phyloP scores from a whole-genome alignment of 2,888 invertebrate species.

The Diadegma fenestrale region DNA sequence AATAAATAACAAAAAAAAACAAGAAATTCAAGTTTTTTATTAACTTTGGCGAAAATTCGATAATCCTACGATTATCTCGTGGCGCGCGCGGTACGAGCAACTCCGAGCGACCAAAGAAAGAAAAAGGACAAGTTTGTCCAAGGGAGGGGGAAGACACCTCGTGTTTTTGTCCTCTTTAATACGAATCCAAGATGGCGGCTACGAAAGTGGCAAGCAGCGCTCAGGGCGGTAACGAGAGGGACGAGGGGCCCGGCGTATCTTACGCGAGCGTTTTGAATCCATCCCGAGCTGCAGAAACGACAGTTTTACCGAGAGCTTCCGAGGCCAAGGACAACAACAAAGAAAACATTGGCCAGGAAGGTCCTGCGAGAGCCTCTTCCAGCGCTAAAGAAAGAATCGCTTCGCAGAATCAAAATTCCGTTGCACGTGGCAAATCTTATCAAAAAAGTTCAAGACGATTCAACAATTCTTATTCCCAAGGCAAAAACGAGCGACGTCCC shows the following conservation, averaged over 20 bases:
- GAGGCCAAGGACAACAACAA: conserved; percentile 87
- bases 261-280: conserved; percentile 86
- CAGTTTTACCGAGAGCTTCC: conserved; percentile 89
- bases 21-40: not conserved
- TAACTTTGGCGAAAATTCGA: conserved; percentile 32
- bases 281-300: conserved; percentile 88
- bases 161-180: conserved; percentile 77
- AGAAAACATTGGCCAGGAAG: conserved; percentile 86
- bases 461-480: conserved; percentile 63
- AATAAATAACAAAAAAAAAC: not conserved
- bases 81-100: conserved; percentile 30
- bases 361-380: conserved; percentile 84
- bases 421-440: conserved; percentile 80
- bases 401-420: conserved; percentile 65
- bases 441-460: conserved; percentile 81
- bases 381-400: conserved; percentile 79
- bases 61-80: conserved; percentile 38
- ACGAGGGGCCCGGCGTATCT: conserved; percentile 83
- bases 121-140: conserved; percentile 9
- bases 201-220: conserved; percentile 85
- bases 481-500: conserved; percentile 69
- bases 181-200: conserved; percentile 83
- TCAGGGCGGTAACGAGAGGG: conserved; percentile 77
- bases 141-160: conserved; percentile 73
- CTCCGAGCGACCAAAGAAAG: conserved; percentile 9